Conservation (phyloP, 2,797 vertebrate genomes). For the Tamandua tetradactyla region DNA sequence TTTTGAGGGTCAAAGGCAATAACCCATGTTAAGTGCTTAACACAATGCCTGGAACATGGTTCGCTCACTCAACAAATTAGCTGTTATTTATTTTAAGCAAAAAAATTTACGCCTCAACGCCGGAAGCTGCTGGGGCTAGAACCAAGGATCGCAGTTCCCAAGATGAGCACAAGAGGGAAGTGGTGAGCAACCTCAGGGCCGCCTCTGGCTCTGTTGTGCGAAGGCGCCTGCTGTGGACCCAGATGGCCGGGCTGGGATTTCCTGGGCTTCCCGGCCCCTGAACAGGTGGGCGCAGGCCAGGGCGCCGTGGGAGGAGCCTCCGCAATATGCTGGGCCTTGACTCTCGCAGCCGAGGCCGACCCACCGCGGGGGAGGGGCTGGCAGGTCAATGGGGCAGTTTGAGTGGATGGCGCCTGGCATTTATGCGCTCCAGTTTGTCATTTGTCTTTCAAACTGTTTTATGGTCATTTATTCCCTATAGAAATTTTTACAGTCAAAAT, state of each 20-base stretch:
- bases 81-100: not conserved
- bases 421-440: not conserved
- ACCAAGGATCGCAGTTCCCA: slow-evolving; percentile 37
- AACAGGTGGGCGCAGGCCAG: slow-evolving; percentile 68
- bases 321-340: not conserved
- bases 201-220: not conserved
- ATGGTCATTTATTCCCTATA: slow-evolving; percentile 1
- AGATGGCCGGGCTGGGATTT: slow-evolving; percentile 71
- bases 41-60: not conserved
- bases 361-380: not conserved
- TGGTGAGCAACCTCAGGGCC: slow-evolving; percentile 44
- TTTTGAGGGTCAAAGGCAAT: not conserved
- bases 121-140: not conserved
- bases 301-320: slow-evolving; percentile 14
- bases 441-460: slow-evolving; percentile 18
- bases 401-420: not conserved
- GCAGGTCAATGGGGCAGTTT: not conserved
- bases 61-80: not conserved
- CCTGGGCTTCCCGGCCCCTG: slow-evolving; percentile 62
- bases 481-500: slow-evolving; percentile 25
- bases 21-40: not conserved
- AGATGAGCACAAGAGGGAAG: slow-evolving; percentile 53
- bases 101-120: not conserved
- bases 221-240: slow-evolving; percentile 65
- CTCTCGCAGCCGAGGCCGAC: not conserved